Evolutionary conservation across 2,797 vertebrate genomes (phyloP), one percentile per base, ranked within the genome.

Genomic region (Crenuchus spilurus): DNA sequence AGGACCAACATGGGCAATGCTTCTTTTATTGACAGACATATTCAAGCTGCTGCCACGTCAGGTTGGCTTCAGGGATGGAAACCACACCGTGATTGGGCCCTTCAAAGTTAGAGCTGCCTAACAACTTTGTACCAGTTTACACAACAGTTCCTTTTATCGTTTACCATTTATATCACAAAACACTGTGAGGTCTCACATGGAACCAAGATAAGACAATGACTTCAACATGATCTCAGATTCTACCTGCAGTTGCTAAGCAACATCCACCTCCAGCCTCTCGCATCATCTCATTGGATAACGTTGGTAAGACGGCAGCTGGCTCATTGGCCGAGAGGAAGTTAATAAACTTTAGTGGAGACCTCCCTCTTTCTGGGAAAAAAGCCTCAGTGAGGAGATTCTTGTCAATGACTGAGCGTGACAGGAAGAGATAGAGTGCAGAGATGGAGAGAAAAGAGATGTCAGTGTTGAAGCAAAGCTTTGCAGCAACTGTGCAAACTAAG

Each of bases 231-330:
- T 92, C 87, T 87, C 84, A 90, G 91, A 92, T 92, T 93, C 91
- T 93, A 93, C 92, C 92, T 93, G 92, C 92, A 93, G 93, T 94
- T 94, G 93, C 93, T 93, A 94, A 93, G 93, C 92, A 94, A 94
- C 93, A 92, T 92, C 91, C 90, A 91, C 91, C 89, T 92, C 91
- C 91, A 89, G 88, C 87, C 89, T 90, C 90, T 90, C 85, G 79
- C 77, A 85, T 82, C 80, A 82, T 84, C 87, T 88, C 83, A 93
- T 93, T 94, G 91, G 92, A 87, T 86, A 88, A 84, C 77, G 70
- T 84, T 88, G 87, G 88, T 88, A 90, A 91, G 89, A 87, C 87
- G 89, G 84, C 84, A 81, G 74, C 84, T 80, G 31, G 82, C 88
- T 83, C 55, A 93, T 93, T 94, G 92, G 92, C 88, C 90, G 60